Evolutionary conservation across 2,113 vertebrate genomes (phyloP).

Genomic region (Cygnus buccinator): DNA sequence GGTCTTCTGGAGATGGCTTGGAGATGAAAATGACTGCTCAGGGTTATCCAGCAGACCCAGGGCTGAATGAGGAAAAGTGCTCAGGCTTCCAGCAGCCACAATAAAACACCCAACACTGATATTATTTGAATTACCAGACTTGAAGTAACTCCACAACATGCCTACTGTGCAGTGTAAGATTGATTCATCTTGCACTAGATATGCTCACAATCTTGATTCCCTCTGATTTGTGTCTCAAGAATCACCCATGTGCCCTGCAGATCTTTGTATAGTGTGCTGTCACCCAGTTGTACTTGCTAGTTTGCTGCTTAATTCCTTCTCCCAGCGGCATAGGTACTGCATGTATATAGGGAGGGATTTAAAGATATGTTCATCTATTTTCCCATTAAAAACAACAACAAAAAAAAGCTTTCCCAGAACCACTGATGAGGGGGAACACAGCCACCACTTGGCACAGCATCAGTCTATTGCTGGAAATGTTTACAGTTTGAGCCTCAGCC

Average conservation of each 20-base stretch:
- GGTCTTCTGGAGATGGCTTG: neutral
- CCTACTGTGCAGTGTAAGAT: rapidly evolving
- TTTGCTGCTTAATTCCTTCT: neutral
- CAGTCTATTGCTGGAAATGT: neutral
- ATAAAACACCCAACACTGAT: neutral
- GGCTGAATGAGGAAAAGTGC: neutral
- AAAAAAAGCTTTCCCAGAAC: neutral
- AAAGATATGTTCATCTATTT: neutral
- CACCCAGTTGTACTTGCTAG: neutral
- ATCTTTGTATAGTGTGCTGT: neutral
- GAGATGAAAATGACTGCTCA: neutral
- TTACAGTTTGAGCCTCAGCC: neutral
- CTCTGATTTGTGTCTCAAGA: neutral
- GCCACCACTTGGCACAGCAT: neutral
- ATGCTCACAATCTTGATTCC: rapidly evolving
- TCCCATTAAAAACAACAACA: neutral
- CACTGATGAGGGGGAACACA: neutral
- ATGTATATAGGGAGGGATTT: neutral
- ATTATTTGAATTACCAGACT: neutral
- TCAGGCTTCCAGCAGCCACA: neutral
- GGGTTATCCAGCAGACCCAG: neutral
- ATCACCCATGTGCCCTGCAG: neutral
- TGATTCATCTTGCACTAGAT: rapidly evolving
- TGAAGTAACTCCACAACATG: neutral
- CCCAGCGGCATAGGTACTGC: neutral